Evolutionary conservation across 2,113 vertebrate genomes (phyloP).

Genomic region (Progne subis): DNA sequence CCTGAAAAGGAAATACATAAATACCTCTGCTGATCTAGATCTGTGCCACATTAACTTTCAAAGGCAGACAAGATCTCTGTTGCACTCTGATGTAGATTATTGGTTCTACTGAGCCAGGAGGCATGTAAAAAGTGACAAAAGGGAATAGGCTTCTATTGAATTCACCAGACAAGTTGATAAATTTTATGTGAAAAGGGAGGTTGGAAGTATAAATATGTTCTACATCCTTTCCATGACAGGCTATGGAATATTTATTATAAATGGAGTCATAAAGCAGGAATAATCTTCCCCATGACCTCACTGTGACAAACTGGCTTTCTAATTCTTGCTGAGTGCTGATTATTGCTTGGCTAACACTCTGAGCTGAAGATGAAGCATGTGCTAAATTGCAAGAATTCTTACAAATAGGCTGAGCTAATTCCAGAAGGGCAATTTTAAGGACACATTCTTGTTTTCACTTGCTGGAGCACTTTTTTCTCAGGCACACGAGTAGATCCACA

Average conservation of each 20-base stretch:
- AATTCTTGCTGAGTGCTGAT: conserved; percentile 65
- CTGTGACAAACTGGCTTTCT: conserved; percentile 62
- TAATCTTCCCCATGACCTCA: conserved; percentile 67
- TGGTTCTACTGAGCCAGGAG: conserved; percentile 6
- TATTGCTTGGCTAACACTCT: conserved; percentile 52
- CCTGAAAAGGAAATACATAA: conserved; percentile 16
- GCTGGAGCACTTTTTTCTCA: not conserved
- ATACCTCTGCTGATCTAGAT: conserved; percentile 7
- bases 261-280: conserved; percentile 60
- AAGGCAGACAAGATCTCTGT: not conserved
- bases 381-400: conserved; percentile 56
- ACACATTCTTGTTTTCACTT: not conserved
- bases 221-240: conserved; percentile 38
- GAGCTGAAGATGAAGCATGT: conserved; percentile 44
- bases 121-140: conserved; percentile 3
- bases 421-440: conserved; percentile 51
- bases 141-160: conserved; percentile 6
- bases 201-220: conserved; percentile 48
- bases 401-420: conserved; percentile 49
- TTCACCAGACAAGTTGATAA: conserved; percentile 37
- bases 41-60: not conserved
- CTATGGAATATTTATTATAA: conserved; percentile 65
- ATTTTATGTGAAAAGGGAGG: conserved; percentile 36
- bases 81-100: not conserved
- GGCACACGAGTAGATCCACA: not conserved